Conservation (phyloP, 2,888 invertebrate species). For the Notodonta dromedarius region DNA sequence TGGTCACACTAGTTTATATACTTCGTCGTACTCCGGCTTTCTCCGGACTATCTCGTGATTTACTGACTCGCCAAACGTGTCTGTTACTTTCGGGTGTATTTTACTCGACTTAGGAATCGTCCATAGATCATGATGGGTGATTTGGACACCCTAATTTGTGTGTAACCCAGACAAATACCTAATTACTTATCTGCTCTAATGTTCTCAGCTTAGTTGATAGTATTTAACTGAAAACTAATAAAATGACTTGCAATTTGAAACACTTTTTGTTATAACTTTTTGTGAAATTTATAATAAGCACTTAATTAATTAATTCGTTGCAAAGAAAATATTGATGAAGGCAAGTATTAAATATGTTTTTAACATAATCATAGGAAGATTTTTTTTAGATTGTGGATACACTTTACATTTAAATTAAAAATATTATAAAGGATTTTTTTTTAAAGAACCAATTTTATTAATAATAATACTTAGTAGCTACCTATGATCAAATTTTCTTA, state of each 20-base stretch:
- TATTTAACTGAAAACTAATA: slow-evolving; percentile 11
- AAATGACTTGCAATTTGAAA: not conserved
- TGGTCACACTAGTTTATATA: slow-evolving; percentile 49
- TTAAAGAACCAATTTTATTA: too few species aligned
- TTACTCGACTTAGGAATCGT: slow-evolving; percentile 41
- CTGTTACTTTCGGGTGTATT: slow-evolving; percentile 43
- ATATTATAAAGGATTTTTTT: too few species aligned
- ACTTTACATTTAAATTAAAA: too few species aligned
- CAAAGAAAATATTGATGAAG: not conserved
- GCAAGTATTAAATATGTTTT: too few species aligned
- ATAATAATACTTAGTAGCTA: too few species aligned
- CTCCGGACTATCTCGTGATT: slow-evolving; percentile 65
- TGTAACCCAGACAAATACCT: slow-evolving; percentile 15
- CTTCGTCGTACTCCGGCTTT: slow-evolving; percentile 58
- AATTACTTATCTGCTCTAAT: slow-evolving; percentile 21
- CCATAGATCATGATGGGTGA: slow-evolving; percentile 35
- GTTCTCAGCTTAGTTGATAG: slow-evolving; percentile 18
- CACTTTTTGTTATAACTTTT: not conserved
- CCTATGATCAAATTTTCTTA: too few species aligned
- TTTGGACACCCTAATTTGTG: slow-evolving; percentile 39
- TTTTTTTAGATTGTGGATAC: too few species aligned
- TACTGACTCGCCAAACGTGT: slow-evolving; percentile 66
- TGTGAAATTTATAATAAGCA: not conserved
- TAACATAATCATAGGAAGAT: too few species aligned
- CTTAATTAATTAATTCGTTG: not conserved